phyloP scores from a whole-genome alignment of 1,140 invertebrate species.

The Zaprionus taronus region DNA sequence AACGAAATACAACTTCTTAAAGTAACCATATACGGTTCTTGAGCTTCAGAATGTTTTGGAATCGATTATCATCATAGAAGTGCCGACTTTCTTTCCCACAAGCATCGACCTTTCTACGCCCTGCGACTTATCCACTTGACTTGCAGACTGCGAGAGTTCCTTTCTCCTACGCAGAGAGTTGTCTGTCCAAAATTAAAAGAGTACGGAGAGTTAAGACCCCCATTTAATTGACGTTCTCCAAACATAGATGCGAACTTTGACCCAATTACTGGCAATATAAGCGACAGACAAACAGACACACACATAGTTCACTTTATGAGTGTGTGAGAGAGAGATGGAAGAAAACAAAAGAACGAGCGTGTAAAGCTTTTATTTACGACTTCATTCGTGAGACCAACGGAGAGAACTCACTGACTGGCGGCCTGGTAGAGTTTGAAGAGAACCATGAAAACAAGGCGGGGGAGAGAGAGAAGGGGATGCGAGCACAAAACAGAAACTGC shows the following conservation, averaged over 20 bases:
- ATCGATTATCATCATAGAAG: not conserved
- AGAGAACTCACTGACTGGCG: not conserved
- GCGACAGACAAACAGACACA: constrained; percentile 20
- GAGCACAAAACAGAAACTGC: constrained; percentile 10
- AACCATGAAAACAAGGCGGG: not conserved
- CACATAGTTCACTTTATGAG: constrained; percentile 36
- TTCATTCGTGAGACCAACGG: constrained; percentile 47
- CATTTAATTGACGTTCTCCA: constrained; percentile 49
- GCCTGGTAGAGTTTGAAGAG: constrained; percentile 7
- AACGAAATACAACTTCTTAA: too few relatives aligned
- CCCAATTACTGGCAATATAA: constrained; percentile 48
- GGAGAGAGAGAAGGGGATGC: not conserved
- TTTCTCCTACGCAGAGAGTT: constrained; percentile 34
- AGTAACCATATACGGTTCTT: not conserved
- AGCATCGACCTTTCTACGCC: not conserved
- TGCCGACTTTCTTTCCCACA: not conserved
- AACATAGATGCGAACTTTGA: constrained; percentile 55
- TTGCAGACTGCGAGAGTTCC: constrained; percentile 15
- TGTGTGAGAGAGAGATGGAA: constrained; percentile 13
- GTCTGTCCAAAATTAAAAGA: constrained; percentile 6
- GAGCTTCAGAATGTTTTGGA: not conserved
- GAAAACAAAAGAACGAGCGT: constrained; percentile 31
- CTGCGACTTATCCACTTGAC: constrained; percentile 11
- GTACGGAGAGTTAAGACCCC: constrained; percentile 1
- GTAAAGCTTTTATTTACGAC: constrained; percentile 60